These are phyloP conservation scores for Lacanobia oleracea DNA, from an alignment of 2,888 invertebrate genomes.

Conservation along the genomic window DNA sequence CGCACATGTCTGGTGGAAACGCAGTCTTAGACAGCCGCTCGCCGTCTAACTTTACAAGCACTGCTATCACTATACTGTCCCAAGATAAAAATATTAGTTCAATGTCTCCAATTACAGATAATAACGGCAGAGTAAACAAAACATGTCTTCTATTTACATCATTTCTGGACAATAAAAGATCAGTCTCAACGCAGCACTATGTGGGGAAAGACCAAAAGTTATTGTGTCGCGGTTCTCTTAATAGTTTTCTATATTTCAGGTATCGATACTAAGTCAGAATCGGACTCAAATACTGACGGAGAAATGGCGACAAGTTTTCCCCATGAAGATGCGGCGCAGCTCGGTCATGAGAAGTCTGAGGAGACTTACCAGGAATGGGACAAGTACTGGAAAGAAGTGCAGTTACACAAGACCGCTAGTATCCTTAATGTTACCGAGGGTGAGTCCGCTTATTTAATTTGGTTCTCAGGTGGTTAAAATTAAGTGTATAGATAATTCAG, in stretches of 20 bases:
- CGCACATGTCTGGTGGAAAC: no score
- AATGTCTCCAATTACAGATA: slow-evolving; percentile 45
- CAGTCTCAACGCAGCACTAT: slow-evolving; percentile 17
- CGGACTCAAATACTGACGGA: slow-evolving; percentile 79
- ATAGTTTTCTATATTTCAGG: slow-evolving; percentile 63
- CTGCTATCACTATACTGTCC: background rate
- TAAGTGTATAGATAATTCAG: no score
- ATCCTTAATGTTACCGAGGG: slow-evolving; percentile 79
- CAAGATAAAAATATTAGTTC: slow-evolving; percentile 40
- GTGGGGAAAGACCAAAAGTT: background rate
- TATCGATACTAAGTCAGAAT: slow-evolving; percentile 79
- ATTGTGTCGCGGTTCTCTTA: background rate
- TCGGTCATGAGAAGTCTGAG: slow-evolving; percentile 83
- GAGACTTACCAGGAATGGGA: slow-evolving; percentile 83
- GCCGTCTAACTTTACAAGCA: slow-evolving; percentile 4
- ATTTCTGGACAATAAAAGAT: slow-evolving; percentile 14
- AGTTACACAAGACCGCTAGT: slow-evolving; percentile 71
- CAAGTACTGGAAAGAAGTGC: slow-evolving; percentile 78
- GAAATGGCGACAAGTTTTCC: slow-evolving; percentile 77
- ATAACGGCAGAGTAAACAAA: slow-evolving; percentile 27
- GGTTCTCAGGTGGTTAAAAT: no score
- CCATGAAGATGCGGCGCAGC: slow-evolving; percentile 78
- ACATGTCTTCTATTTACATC: slow-evolving; percentile 36
- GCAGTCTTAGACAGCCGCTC: background rate
- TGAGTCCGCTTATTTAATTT: slow-evolving; percentile 57